These are phyloP conservation scores for Hycleus cichorii DNA, from an alignment of 1,140 invertebrate genomes.

Conservation along the genomic window DNA sequence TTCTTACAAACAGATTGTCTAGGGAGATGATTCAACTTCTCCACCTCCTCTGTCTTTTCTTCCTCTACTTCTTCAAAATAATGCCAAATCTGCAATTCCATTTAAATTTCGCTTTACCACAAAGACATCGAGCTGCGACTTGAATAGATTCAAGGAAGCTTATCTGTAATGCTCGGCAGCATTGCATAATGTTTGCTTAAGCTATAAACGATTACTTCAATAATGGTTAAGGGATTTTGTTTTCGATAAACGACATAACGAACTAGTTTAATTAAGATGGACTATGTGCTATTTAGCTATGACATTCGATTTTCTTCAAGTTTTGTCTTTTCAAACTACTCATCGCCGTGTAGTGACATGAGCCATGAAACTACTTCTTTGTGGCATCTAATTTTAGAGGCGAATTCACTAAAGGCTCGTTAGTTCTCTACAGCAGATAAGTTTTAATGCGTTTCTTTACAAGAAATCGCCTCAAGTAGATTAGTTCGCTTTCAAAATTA, in stretches of 20 bases:
- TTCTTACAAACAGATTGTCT: too few species aligned
- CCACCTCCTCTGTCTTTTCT: neutral
- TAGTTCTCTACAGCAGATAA: slow-evolving; percentile 15
- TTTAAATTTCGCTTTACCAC: slow-evolving; percentile 12
- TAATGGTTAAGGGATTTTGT: slow-evolving; percentile 3
- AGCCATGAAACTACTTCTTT: slow-evolving; percentile 16
- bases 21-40: too few species aligned
- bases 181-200: slow-evolving; percentile 14
- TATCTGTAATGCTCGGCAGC: slow-evolving; percentile 8
- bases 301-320: slow-evolving; percentile 10
- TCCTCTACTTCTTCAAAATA: neutral
- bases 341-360: slow-evolving; percentile 7
- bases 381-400: slow-evolving; percentile 13
- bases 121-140: slow-evolving; percentile 6
- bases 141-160: slow-evolving; percentile 12
- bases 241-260: slow-evolving; percentile 9
- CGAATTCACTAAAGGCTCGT: slow-evolving; percentile 15
- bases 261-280: slow-evolving; percentile 12
- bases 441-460: slow-evolving; percentile 9
- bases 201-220: slow-evolving; percentile 13
- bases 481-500: too few species aligned
- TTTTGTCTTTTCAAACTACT: neutral
- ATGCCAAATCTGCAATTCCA: slow-evolving; percentile 2
- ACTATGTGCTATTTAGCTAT: slow-evolving; percentile 7
- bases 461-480: too few species aligned